phyloP scores from a whole-genome alignment of 2,888 invertebrate genomes.

The Imbricaverruca yamaguchii region DNA sequence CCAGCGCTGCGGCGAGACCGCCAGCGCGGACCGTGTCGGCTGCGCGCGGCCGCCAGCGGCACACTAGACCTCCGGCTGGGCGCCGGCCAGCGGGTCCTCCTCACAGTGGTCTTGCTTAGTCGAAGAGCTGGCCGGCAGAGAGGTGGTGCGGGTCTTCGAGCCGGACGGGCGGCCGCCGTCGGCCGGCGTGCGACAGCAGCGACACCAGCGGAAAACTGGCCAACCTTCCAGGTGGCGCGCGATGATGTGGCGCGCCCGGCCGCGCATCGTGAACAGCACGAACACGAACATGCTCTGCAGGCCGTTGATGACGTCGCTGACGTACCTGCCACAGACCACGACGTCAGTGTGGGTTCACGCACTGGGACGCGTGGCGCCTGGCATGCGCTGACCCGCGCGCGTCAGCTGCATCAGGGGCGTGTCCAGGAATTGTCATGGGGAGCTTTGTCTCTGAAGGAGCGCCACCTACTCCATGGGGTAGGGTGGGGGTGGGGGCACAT shows the following conservation, averaged over 20 bases:
- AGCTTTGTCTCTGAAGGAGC: too few relatives aligned
- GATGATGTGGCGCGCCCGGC: neutral
- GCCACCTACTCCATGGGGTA: too few relatives aligned
- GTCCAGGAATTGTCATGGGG: too few relatives aligned
- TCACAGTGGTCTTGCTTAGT: neutral
- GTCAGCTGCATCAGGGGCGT: too few relatives aligned
- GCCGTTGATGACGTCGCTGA: neutral
- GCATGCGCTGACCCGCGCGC: too few relatives aligned
- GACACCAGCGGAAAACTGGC: neutral
- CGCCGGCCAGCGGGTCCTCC: neutral
- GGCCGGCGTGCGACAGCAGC: neutral
- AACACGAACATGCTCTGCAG: neutral
- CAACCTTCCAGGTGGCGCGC: constrained; percentile 14
- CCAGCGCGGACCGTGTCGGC: too few relatives aligned
- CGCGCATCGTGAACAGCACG: neutral
- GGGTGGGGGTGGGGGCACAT: too few relatives aligned
- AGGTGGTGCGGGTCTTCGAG: neutral
- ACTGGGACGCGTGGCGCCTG: too few relatives aligned
- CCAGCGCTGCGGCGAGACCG: too few relatives aligned
- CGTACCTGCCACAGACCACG: neutral
- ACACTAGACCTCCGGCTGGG: neutral
- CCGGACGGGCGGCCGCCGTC: neutral
- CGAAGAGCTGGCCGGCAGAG: neutral
- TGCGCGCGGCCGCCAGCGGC: too few relatives aligned
- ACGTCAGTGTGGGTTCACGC: too few relatives aligned